A percentile compares a stretch with the other conserved stretches of the same genome.
Conservation (phyloP, 2,888 invertebrate genomes). For the Exocentrus adspersus region DNA sequence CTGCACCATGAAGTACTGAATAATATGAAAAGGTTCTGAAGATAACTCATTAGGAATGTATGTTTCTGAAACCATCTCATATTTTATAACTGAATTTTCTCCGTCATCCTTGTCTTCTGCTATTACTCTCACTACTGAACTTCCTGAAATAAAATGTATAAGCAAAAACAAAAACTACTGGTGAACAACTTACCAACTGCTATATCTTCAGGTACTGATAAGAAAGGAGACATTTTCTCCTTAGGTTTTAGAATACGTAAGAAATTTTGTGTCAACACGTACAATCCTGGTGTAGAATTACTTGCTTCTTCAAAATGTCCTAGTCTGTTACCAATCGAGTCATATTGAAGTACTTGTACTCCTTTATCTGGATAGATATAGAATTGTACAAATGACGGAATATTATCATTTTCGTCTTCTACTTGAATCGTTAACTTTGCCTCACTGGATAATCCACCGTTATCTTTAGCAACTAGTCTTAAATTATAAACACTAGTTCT, state of each 20-base stretch:
- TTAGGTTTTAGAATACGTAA: constrained; percentile 50
- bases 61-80: constrained; percentile 75
- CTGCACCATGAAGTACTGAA: constrained; percentile 80
- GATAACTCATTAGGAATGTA: constrained; percentile 69
- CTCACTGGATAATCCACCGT: constrained; percentile 79
- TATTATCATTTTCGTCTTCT: constrained; percentile 85
- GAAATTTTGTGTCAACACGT: constrained; percentile 52
- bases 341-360: constrained; percentile 73
- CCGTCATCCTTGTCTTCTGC: constrained; percentile 80
- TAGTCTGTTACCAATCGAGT: constrained; percentile 66
- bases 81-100: constrained; percentile 76
- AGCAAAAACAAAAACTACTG: too few species aligned
- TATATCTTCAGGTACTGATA: constrained; percentile 78
- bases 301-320: constrained; percentile 64
- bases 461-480: constrained; percentile 79
- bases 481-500: constrained; percentile 74
- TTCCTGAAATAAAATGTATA: constrained; percentile 31
- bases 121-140: constrained; percentile 72
- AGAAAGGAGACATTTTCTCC: constrained; percentile 66
- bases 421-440: constrained; percentile 76
- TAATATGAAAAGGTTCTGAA: constrained; percentile 65
- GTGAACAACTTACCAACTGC: constrained; percentile 70
- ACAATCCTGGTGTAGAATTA: constrained; percentile 49
- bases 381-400: constrained; percentile 77
- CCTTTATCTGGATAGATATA: constrained; percentile 75